phyloP scores from a whole-genome alignment of 2,888 invertebrate genomes.

The Bembecia ichneumoniformis region DNA sequence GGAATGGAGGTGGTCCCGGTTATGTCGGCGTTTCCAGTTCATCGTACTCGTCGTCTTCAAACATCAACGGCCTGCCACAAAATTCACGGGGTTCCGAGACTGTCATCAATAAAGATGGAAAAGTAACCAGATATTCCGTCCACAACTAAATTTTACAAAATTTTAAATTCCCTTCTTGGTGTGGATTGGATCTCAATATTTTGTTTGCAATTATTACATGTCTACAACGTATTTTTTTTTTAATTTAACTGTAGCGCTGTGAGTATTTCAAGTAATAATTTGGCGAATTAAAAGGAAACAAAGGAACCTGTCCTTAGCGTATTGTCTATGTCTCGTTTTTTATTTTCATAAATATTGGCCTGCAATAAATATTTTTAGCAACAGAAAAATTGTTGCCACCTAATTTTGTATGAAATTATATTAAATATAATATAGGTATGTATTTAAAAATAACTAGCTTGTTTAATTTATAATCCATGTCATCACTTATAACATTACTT shows the following conservation, averaged over 20 bases:
- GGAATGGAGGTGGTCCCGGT: conserved; percentile 9
- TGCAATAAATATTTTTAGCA: too few species aligned
- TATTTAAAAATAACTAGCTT: too few species aligned
- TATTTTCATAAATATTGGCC: too few species aligned
- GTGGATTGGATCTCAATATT: not conserved
- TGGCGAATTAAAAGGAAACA: not conserved
- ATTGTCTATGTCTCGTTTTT: too few species aligned
- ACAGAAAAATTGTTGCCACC: too few species aligned
- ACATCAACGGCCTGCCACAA: conserved; percentile 72
- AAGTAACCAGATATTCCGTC: conserved; percentile 75
- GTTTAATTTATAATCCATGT: too few species aligned
- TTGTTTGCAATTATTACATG: not conserved
- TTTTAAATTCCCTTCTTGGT: not conserved
- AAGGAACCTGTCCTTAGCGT: too few species aligned
- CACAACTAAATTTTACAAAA: conserved; percentile 23
- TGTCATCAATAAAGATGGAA: conserved; percentile 81
- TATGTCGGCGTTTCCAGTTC: conserved; percentile 75
- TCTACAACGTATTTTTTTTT: not conserved
- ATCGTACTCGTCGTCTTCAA: conserved; percentile 72
- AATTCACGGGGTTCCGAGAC: conserved; percentile 74
- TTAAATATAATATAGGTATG: too few species aligned
- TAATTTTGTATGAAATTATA: too few species aligned
- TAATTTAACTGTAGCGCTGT: not conserved
- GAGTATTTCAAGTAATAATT: not conserved
- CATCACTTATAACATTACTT: too few species aligned